These are phyloP conservation scores for Athripsodes cinereus DNA, from an alignment of 2,888 invertebrate genomes.

Conservation along the genomic window DNA sequence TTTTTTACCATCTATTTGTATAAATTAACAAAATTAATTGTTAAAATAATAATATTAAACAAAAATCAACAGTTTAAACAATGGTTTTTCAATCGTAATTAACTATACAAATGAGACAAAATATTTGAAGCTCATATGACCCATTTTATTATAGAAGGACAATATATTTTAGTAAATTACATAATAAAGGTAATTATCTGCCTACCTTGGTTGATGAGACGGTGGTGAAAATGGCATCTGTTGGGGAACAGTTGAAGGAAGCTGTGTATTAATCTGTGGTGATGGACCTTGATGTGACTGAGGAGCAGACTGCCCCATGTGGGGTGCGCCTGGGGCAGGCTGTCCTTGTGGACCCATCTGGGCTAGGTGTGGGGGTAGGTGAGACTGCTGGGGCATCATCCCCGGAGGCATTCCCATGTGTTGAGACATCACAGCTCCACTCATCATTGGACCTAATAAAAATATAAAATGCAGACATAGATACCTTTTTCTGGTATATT, in stretches of 20 bases:
- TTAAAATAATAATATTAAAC: too few relatives aligned
- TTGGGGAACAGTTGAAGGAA: conserved; percentile 7
- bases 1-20: too few relatives aligned
- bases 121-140: too few relatives aligned
- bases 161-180: too few relatives aligned
- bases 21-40: too few relatives aligned
- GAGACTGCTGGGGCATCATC: conserved; percentile 29
- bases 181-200: too few relatives aligned
- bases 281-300: background rate
- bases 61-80: too few relatives aligned
- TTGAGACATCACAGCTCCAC: conserved; percentile 32
- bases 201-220: conserved; percentile 12
- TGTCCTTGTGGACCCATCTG: conserved; percentile 17
- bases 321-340: conserved; percentile 8
- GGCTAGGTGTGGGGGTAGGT: conserved; percentile 11
- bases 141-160: too few relatives aligned
- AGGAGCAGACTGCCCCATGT: conserved; percentile 5
- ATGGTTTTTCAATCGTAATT: too few relatives aligned
- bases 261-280: background rate
- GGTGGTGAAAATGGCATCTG: conserved; percentile 8
- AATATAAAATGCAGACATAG: too few relatives aligned
- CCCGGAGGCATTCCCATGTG: conserved; percentile 16
- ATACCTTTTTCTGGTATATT: too few relatives aligned
- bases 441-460: conserved; percentile 13
- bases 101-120: too few relatives aligned